Evolutionary conservation across 2,888 invertebrate genomes (phyloP).

Genomic region (Patella ulyssiponensis): DNA sequence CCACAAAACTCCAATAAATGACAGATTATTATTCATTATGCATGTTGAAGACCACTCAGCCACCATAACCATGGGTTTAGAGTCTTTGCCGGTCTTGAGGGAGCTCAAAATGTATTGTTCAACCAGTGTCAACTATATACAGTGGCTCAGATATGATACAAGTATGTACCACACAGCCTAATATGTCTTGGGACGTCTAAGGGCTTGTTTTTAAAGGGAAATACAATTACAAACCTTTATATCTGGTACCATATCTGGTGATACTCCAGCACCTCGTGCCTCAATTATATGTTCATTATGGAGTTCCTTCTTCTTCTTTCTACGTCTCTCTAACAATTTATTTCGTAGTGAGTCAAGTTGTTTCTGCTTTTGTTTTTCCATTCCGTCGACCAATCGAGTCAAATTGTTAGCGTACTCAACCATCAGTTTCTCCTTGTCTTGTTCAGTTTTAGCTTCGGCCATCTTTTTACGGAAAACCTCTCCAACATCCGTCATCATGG

Average conservation of each 20-base stretch:
- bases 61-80: too few species aligned
- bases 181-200: too few species aligned
- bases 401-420: conserved; percentile 61
- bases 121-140: too few species aligned
- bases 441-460: conserved; percentile 52
- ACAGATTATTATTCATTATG: too few species aligned
- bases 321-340: conserved; percentile 58
- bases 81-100: too few species aligned
- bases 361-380: conserved; percentile 66
- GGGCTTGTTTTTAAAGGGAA: too few species aligned
- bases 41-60: too few species aligned
- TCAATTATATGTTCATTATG: conserved; percentile 62
- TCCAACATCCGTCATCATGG: conserved; percentile 51
- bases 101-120: too few species aligned
- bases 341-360: conserved; percentile 57
- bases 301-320: conserved; percentile 63
- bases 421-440: conserved; percentile 63
- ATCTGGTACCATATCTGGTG: conserved; percentile 61
- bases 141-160: too few species aligned
- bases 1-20: too few species aligned
- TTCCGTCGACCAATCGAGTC: conserved; percentile 59
- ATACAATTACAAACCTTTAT: conserved; percentile 3
- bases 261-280: conserved; percentile 59
- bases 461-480: conserved; percentile 56
- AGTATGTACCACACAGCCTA: too few species aligned